phyloP scores from a whole-genome alignment of 2,797 vertebrate species.

The Sciurus vulgaris region DNA sequence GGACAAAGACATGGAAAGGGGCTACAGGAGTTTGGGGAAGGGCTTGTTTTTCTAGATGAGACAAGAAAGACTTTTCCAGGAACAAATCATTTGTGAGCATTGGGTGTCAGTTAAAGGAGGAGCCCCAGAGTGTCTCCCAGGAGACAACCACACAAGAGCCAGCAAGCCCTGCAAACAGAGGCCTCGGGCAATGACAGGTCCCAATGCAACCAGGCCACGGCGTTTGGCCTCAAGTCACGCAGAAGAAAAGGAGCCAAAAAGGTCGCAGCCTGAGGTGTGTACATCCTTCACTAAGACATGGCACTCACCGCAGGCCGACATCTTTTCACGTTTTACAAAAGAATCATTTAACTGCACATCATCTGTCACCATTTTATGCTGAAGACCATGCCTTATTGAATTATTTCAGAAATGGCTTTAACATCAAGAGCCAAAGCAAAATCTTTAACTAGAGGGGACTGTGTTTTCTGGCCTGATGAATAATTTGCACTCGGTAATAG shows the following conservation, averaged over 20 bases:
- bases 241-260: background rate
- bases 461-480: slow-evolving; percentile 68
- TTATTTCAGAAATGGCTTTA: slow-evolving; percentile 68
- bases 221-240: background rate
- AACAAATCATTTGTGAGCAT: background rate
- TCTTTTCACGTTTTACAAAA: slow-evolving; percentile 30
- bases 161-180: background rate
- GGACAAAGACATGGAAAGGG: background rate
- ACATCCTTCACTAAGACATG: background rate
- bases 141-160: background rate
- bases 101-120: background rate
- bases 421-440: slow-evolving; percentile 48
- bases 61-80: background rate
- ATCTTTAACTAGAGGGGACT: slow-evolving; percentile 38
- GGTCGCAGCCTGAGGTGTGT: no score
- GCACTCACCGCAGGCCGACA: background rate
- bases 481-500: slow-evolving; percentile 72
- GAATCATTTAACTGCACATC: background rate
- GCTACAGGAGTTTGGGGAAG: background rate
- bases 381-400: slow-evolving; percentile 36
- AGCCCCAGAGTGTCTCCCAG: background rate
- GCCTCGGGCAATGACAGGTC: background rate
- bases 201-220: background rate
- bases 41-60: background rate
- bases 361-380: background rate